Percentiles rank a stretch among this genome's conserved stretches.
phyloP scores from a whole-genome alignment of 2,888 invertebrate genomes.

The Endotricha flammealis region DNA sequence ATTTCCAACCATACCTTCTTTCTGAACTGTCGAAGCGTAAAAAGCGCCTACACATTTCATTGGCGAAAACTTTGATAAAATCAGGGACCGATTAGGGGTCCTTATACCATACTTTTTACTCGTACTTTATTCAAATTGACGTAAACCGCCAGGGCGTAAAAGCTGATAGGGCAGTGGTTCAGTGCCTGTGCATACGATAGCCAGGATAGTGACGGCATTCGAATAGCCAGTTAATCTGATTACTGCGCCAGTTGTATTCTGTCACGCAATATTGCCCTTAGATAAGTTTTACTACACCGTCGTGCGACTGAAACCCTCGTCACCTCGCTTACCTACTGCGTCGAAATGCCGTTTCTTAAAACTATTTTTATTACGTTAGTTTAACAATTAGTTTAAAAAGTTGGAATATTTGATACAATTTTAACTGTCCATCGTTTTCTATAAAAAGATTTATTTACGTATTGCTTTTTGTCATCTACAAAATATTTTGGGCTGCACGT shows the following conservation, averaged over 20 bases:
- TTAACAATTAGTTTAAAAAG: too few relatives aligned
- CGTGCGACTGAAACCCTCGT: slow-evolving; percentile 24
- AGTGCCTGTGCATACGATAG: slow-evolving; percentile 26
- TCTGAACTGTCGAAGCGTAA: slow-evolving; percentile 39
- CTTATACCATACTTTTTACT: slow-evolving; percentile 56
- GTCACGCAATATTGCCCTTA: slow-evolving; percentile 56
- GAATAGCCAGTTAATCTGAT: slow-evolving; percentile 55
- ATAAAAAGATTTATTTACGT: too few relatives aligned
- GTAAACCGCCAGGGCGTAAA: slow-evolving; percentile 52
- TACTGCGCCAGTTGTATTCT: slow-evolving; percentile 47
- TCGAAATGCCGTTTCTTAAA: background rate
- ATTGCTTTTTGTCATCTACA: too few relatives aligned
- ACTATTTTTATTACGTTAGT: background rate
- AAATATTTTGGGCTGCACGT: too few relatives aligned
- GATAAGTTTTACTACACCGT: slow-evolving; percentile 38
- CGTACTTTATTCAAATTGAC: slow-evolving; percentile 61
- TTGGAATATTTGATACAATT: background rate
- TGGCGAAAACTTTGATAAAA: slow-evolving; percentile 43
- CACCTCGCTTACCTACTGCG: slow-evolving; percentile 6
- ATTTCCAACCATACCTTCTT: slow-evolving; percentile 15
- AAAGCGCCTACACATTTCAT: slow-evolving; percentile 44
- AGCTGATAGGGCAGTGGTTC: slow-evolving; percentile 55
- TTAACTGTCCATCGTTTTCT: too few relatives aligned
- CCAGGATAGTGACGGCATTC: slow-evolving; percentile 25
- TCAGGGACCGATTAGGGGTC: slow-evolving; percentile 50